Percentiles rank a stretch among this genome's conserved stretches.
phyloP scores from a whole-genome alignment of 2,113 vertebrate species.

The Thryonomys swinderianus region DNA sequence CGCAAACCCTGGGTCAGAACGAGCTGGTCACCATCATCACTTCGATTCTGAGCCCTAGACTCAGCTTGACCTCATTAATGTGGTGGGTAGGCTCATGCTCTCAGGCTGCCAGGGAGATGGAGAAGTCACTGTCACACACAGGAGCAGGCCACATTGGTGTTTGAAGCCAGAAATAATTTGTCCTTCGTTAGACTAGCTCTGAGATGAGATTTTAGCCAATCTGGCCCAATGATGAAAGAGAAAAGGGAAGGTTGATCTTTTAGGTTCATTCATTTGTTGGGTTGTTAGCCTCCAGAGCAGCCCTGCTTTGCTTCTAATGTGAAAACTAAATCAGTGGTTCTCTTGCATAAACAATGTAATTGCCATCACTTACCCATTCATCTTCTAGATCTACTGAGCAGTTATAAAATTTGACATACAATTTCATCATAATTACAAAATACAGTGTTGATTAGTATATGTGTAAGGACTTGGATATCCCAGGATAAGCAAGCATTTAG shows the following conservation, averaged over 20 bases:
- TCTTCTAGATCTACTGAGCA: not conserved
- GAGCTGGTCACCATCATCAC: not conserved
- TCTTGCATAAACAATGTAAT: not conserved
- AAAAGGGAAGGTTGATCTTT: not conserved
- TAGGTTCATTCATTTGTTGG: not conserved
- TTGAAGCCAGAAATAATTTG: constrained; percentile 20
- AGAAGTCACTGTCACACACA: not conserved
- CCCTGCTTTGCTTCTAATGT: not conserved
- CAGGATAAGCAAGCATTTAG: not conserved
- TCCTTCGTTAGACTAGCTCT: constrained; percentile 6
- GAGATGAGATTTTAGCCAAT: not conserved
- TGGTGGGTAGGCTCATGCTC: not conserved
- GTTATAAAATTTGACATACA: not conserved
- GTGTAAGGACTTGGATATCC: not conserved
- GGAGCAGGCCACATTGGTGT: not conserved
- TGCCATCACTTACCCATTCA: not conserved
- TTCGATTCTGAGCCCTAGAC: not conserved
- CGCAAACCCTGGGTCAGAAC: not conserved
- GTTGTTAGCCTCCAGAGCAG: not conserved
- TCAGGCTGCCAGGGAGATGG: not conserved
- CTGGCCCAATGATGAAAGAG: not conserved
- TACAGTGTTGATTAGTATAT: not conserved
- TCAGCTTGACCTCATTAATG: not conserved
- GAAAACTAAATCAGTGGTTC: not conserved
- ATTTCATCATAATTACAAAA: not conserved